Evolutionary conservation across 2,113 vertebrate species (phyloP).

Genomic region (Burhinus oedicnemus): DNA sequence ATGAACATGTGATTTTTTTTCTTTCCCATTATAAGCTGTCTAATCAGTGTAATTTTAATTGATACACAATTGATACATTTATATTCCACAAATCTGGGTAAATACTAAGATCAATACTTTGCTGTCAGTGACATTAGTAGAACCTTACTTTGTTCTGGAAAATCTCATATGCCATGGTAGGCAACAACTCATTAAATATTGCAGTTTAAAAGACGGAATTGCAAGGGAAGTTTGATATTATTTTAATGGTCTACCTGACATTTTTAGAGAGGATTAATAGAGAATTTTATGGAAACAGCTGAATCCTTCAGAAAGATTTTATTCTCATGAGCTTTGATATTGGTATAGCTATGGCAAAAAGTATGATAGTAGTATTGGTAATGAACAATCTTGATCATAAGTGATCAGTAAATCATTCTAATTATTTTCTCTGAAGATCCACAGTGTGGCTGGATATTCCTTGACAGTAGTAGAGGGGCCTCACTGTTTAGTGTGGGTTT

Average conservation of each 20-base stretch:
- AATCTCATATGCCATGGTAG: not conserved
- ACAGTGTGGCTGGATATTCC: not conserved
- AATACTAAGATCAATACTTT: not conserved
- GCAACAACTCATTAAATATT: not conserved
- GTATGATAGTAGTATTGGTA: not conserved
- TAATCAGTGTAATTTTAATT: conserved; percentile 49
- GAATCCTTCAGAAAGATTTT: not conserved
- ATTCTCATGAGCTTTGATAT: not conserved
- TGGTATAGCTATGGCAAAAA: not conserved
- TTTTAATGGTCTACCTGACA: not conserved
- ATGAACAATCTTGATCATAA: not conserved
- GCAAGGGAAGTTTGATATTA: not conserved
- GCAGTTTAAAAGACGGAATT: not conserved
- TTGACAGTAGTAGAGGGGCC: not conserved
- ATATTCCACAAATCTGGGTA: not conserved
- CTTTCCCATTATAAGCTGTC: conserved; percentile 38
- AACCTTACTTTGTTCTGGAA: not conserved
- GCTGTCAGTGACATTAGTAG: not conserved
- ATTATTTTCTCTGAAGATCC: not conserved
- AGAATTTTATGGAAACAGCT: not conserved
- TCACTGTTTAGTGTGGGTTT: not conserved
- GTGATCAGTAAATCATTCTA: not conserved
- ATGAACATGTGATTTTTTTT: conserved; percentile 55
- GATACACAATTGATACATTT: conserved; percentile 26
- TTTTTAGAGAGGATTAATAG: not conserved